phyloP scores from a whole-genome alignment of 64 coral and sea anemone genomes.

The Trachythela sp. region DNA sequence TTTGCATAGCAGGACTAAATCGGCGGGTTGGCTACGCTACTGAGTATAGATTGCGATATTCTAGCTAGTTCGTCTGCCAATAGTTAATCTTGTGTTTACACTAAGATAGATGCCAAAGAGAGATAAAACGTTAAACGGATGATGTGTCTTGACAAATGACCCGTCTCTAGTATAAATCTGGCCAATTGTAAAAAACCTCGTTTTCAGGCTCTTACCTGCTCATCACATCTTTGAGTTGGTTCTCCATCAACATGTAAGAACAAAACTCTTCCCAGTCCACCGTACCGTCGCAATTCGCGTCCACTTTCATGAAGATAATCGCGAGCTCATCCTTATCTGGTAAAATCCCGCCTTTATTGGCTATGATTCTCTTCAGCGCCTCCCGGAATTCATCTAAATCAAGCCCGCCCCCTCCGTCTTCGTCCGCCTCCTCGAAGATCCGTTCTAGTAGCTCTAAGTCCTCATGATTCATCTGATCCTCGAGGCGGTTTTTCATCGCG shows the following conservation, averaged over 20 bases:
- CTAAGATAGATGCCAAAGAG: too few species aligned
- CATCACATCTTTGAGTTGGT: constrained; percentile 96
- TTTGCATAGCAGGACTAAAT: too few species aligned
- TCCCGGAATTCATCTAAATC: constrained; percentile 89
- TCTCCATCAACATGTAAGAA: constrained; percentile 97
- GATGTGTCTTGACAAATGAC: too few species aligned
- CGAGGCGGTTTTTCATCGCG: constrained; percentile 39
- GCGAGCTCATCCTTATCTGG: constrained; percentile 90
- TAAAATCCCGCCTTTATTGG: constrained; percentile 70
- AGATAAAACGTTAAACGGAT: too few species aligned
- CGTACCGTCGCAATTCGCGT: constrained; percentile 98
- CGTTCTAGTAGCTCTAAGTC: constrained; percentile 77
- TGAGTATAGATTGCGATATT: too few species aligned
- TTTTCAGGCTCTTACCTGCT: constrained; percentile 40
- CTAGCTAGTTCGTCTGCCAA: too few species aligned
- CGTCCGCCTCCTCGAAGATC: constrained; percentile 98
- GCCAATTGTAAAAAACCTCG: too few species aligned
- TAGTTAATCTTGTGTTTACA: too few species aligned
- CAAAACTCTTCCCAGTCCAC: constrained; percentile 99
- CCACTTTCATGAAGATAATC: constrained; percentile 98
- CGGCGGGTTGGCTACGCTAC: too few species aligned
- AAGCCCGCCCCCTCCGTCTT: constrained; percentile 93
- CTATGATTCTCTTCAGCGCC: constrained; percentile 88
- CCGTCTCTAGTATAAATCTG: too few species aligned
- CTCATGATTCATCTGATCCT: constrained; percentile 99